A percentile compares a stretch with the other conserved stretches of the same genome.
Evolutionary conservation across 2,888 invertebrate species (phyloP).

Genomic region (Mystacides longicornis): DNA sequence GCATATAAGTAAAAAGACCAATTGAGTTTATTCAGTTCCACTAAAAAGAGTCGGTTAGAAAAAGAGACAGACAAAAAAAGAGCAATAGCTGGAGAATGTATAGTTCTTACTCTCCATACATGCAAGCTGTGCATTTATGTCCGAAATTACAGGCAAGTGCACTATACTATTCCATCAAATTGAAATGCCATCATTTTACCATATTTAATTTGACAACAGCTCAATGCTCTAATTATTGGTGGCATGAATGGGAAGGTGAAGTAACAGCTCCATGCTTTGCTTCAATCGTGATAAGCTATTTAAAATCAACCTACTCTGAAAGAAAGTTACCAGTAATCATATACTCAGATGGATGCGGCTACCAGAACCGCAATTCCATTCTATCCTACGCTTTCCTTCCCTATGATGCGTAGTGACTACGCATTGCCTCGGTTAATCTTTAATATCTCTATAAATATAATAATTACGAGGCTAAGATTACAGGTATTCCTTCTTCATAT

Average conservation of each 20-base stretch:
- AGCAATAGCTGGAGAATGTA: too few species aligned
- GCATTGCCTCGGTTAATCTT: too few species aligned
- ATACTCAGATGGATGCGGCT: constrained; percentile 2
- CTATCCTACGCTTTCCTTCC: too few species aligned
- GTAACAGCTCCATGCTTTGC: background rate
- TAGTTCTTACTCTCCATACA: too few species aligned
- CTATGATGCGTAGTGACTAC: too few species aligned
- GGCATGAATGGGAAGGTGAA: background rate
- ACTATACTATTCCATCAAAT: background rate
- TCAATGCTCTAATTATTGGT: background rate
- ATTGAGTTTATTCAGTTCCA: too few species aligned
- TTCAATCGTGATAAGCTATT: background rate
- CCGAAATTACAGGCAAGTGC: background rate
- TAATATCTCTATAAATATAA: too few species aligned
- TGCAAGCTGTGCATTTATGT: background rate
- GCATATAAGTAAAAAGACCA: background rate
- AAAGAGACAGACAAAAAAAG: background rate
- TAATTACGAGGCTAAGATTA: too few species aligned
- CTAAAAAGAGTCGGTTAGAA: background rate
- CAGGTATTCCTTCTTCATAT: too few species aligned
- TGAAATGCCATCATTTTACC: background rate
- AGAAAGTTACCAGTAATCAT: too few species aligned
- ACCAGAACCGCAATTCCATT: background rate
- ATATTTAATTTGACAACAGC: background rate
- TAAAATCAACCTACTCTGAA: background rate